These are phyloP conservation scores for Squalus acanthias DNA, from an alignment of 2,797 vertebrate genomes.

Conservation along the genomic window DNA sequence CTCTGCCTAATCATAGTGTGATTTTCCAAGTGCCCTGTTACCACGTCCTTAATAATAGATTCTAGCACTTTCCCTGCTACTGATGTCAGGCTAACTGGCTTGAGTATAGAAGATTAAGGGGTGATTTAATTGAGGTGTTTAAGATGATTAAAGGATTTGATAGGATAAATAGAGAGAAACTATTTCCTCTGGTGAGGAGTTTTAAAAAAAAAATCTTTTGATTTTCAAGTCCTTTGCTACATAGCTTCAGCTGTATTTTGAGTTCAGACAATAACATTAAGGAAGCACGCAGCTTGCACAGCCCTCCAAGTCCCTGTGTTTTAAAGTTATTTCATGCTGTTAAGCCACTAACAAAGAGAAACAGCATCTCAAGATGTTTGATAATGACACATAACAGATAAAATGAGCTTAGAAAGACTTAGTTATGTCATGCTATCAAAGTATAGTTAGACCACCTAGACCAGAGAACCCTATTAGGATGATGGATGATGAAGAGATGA, in stretches of 20 bases:
- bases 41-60: no score
- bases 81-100: no score
- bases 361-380: neutral
- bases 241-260: neutral
- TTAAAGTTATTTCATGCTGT: neutral
- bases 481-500: constrained; percentile 9
- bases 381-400: neutral
- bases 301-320: neutral
- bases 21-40: no score
- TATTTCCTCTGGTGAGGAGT: neutral
- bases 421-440: constrained; percentile 26
- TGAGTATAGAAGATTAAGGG: neutral
- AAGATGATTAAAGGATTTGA: neutral
- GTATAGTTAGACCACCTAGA: neutral
- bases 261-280: neutral
- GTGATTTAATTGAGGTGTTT: neutral
- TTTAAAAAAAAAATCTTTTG: neutral
- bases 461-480: constrained; percentile 3
- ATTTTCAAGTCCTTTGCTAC: neutral
- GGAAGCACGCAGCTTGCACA: neutral
- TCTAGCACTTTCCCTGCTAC: no score
- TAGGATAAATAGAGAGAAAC: neutral
- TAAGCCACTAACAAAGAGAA: neutral
- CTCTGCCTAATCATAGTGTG: no score
- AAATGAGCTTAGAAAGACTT: neutral